Conservation (phyloP, 35 echinoderm and acorn worm species). For the Strongylocentrotus purpuratus region DNA sequence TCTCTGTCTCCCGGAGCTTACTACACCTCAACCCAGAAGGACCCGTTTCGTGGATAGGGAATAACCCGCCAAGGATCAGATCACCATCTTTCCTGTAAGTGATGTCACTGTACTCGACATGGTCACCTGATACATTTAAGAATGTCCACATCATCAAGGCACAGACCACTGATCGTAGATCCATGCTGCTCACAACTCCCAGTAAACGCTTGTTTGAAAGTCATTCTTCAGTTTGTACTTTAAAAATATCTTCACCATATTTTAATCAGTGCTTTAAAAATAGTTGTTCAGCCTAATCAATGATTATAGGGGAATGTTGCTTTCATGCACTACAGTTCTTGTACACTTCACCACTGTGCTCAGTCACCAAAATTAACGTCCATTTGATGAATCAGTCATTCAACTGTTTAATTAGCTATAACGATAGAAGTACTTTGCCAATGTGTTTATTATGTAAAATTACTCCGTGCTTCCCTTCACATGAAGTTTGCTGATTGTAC, state of each 20-base stretch:
- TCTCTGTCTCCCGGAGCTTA: conserved; percentile 55
- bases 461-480: background rate
- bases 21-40: background rate
- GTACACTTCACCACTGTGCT: no score
- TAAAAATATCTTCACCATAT: background rate
- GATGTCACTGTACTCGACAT: conserved; percentile 40
- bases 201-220: background rate
- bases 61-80: conserved; percentile 59
- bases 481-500: background rate
- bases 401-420: no score
- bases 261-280: background rate
- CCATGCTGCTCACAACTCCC: background rate
- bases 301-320: background rate
- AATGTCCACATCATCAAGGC: background rate
- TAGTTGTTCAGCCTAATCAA: background rate
- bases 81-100: conserved; percentile 64
- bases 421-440: no score
- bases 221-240: background rate
- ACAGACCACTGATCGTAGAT: background rate
- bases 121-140: background rate
- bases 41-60: conserved; percentile 49
- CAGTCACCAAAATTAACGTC: no score
- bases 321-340: no score
- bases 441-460: no score
- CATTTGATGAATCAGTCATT: no score